phyloP scores from a whole-genome alignment of 2,888 invertebrate genomes.

The Asteroscopus sphinx region DNA sequence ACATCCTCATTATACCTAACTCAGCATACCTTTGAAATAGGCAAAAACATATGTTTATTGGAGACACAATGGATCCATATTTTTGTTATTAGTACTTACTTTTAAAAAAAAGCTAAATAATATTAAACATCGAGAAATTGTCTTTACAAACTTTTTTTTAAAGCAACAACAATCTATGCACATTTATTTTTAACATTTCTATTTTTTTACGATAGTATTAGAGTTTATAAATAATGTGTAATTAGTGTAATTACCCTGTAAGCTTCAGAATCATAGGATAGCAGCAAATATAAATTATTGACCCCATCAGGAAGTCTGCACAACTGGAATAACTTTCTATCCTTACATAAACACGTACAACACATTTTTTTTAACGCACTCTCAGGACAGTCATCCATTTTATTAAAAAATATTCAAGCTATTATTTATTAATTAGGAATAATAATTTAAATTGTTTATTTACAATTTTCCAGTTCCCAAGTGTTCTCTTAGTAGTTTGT shows the following conservation, averaged over 20 bases:
- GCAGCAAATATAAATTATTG: conserved; percentile 74
- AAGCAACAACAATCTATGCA: no score
- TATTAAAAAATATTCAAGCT: background rate
- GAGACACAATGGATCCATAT: no score
- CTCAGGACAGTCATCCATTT: conserved; percentile 67
- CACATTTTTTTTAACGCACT: conserved; percentile 68
- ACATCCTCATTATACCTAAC: no score
- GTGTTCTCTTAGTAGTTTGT: no score
- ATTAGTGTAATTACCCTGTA: conserved; percentile 70
- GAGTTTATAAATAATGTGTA: conserved; percentile 1
- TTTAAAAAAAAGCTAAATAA: no score
- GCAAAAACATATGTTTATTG: no score
- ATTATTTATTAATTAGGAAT: background rate
- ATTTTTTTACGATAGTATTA: background rate
- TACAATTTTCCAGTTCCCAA: background rate
- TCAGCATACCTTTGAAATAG: no score
- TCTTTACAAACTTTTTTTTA: no score
- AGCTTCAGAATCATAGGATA: conserved; percentile 74
- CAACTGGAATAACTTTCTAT: conserved; percentile 72
- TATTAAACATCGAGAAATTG: no score
- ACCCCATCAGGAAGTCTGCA: conserved; percentile 72
- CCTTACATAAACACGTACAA: conserved; percentile 76
- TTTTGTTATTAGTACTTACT: no score
- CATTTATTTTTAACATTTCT: no score
- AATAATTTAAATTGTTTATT: conserved; percentile 8